Conservation (phyloP, 92 coral and sea anemone species). For the Parazoanthus atlanticus region DNA sequence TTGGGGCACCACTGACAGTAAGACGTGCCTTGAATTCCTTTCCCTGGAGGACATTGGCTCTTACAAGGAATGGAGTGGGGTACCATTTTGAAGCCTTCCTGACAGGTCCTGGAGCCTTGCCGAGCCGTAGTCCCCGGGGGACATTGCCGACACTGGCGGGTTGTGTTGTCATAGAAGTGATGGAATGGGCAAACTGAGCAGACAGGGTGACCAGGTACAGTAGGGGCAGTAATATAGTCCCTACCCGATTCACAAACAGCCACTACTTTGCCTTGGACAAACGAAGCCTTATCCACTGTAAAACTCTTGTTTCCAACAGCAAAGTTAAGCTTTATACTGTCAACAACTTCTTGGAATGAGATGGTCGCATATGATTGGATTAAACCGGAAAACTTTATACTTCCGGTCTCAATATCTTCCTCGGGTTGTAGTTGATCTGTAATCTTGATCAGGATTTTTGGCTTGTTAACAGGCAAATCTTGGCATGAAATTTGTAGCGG, state of each 20-base stretch:
- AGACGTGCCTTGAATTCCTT: slow-evolving; percentile 39
- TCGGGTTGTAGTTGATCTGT: too few species aligned
- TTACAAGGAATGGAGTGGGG: slow-evolving; percentile 44
- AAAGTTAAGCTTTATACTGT: too few species aligned
- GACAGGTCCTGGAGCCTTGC: slow-evolving; percentile 48
- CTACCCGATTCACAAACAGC: not conserved
- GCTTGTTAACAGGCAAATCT: too few species aligned
- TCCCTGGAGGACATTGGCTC: slow-evolving; percentile 62
- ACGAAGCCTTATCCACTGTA: slow-evolving; percentile 14
- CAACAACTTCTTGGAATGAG: too few species aligned
- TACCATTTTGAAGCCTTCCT: not conserved
- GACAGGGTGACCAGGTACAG: slow-evolving; percentile 31
- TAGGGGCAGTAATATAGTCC: slow-evolving; percentile 15
- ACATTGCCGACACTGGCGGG: slow-evolving; percentile 60
- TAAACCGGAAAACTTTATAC: too few species aligned
- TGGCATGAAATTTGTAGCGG: too few species aligned
- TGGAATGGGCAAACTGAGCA: slow-evolving; percentile 74
- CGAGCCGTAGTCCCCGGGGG: slow-evolving; percentile 55
- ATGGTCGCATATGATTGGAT: too few species aligned
- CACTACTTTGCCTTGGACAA: not conserved
- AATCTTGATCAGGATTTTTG: too few species aligned
- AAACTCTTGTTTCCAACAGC: not conserved
- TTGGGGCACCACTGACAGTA: slow-evolving; percentile 74
- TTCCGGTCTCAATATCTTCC: too few species aligned
- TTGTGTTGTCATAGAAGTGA: slow-evolving; percentile 41